Evolutionary conservation across 2,888 invertebrate species (phyloP), one percentile per base, ranked within the genome.

Genomic region (Allolobophora icterica): DNA sequence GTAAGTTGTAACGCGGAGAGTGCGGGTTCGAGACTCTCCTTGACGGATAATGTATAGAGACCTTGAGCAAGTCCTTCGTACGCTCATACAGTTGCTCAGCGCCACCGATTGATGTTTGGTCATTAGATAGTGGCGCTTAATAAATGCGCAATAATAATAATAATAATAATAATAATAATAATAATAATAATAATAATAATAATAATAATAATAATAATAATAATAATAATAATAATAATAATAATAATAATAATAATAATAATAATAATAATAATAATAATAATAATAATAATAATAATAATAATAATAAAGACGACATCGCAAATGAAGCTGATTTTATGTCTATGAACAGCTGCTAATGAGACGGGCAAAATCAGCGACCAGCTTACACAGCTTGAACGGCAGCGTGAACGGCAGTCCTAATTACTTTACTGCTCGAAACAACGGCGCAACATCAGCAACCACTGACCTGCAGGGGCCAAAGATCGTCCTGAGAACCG

Each of bases 141-240:
- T 38, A 38, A 38, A 38, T 38, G n/a, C n/a, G n/a, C n/a, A n/a
- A 19, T 40, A 89, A 19, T 38, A 89, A 24, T 89, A 89, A 19
- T 89, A 89, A 19, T 89, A 89, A 19, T 42, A 89, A 17, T 42
- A 89, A 19, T 40, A 89, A 19, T 38, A 40, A 19, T 33, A 89
- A 19, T 89, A 89, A 19, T 89, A 89, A 17, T 42, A 89, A 19
- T 89, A 89, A 19, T 40, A 89, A 19, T 89, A 89, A 24, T 89
- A 89, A 19, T 89, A 40, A 21, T 89, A 42, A 19, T 40, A 42
- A 17, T 89, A 89, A 17, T 89, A 42, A 24, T 42, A 89, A 21
- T 38, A 42, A 17, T 42, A 89, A 19, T 40, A 42, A 19, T 89
- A 89, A 19, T 42, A 89, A 19, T 42, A 89, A 19, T 42, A 89